Conservation (phyloP, 2,888 invertebrate genomes). For the Monochamus alternatus region DNA sequence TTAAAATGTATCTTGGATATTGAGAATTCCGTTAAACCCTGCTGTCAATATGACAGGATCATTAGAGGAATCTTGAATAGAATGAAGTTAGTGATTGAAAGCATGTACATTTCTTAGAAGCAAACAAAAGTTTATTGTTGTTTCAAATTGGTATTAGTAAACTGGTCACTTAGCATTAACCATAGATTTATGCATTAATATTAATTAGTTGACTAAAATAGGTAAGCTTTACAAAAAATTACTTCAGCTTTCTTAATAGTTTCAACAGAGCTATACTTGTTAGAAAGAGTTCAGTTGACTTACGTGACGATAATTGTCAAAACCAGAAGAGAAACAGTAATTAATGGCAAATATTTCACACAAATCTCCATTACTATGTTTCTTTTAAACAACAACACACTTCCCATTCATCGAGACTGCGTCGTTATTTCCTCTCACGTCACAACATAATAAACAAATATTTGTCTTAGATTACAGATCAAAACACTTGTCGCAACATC, state of each 20-base stretch:
- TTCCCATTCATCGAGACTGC: neutral
- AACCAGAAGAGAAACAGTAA: constrained; percentile 18
- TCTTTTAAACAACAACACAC: neutral
- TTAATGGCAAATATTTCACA: constrained; percentile 35
- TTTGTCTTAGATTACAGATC: constrained; percentile 10
- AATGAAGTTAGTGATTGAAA: too few relatives aligned
- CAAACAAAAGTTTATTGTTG: too few relatives aligned
- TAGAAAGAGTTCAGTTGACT: constrained; percentile 33
- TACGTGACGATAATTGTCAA: constrained; percentile 38
- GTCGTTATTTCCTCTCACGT: neutral
- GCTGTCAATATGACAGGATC: too few relatives aligned
- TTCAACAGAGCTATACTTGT: constrained; percentile 45
- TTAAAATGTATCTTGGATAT: neutral
- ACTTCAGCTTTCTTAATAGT: constrained; percentile 71
- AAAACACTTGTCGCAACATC: neutral
- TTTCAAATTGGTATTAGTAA: too few relatives aligned
- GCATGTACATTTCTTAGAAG: too few relatives aligned
- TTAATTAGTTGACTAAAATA: too few relatives aligned
- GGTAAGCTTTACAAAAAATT: constrained; percentile 61
- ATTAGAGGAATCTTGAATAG: too few relatives aligned
- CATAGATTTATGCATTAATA: too few relatives aligned
- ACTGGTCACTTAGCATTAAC: too few relatives aligned
- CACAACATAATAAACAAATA: neutral
- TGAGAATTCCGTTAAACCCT: too few relatives aligned
- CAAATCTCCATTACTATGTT: constrained; percentile 26